These are phyloP conservation scores for Clinocottus analis DNA, from an alignment of 2,113 vertebrate species.

Conservation along the genomic window DNA sequence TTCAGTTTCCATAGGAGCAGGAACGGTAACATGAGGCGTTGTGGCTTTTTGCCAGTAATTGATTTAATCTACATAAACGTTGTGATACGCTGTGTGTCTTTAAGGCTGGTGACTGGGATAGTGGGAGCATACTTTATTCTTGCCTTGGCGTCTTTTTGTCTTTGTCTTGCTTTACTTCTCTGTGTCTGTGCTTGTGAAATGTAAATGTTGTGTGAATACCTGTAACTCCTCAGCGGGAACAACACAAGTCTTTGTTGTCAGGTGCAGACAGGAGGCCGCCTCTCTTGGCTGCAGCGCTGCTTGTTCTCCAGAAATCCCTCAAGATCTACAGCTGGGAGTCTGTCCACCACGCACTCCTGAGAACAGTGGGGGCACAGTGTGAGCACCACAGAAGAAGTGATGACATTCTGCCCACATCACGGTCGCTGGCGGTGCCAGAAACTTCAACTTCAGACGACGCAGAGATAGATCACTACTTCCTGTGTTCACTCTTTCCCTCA, in stretches of 20 bases:
- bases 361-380: constrained; percentile 70
- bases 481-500: constrained; percentile 45
- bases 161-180: constrained; percentile 6
- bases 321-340: constrained; percentile 60
- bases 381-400: constrained; percentile 52
- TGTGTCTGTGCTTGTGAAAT: constrained; percentile 11
- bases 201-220: constrained; percentile 22
- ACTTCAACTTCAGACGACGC: constrained; percentile 48
- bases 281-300: constrained; percentile 26
- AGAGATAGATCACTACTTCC: constrained; percentile 63
- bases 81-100: constrained; percentile 7
- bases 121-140: background rate
- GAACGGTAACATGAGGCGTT: constrained; percentile 27
- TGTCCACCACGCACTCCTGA: constrained; percentile 28
- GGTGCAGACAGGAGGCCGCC: constrained; percentile 48
- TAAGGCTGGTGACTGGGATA: constrained; percentile 20
- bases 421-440: constrained; percentile 53
- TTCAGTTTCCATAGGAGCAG: constrained; percentile 61
- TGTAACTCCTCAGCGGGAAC: constrained; percentile 30
- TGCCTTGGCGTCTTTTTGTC: background rate
- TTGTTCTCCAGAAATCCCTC: constrained; percentile 57
- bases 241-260: constrained; percentile 56
- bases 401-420: constrained; percentile 65
- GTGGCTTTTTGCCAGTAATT: constrained; percentile 23
- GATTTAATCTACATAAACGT: constrained; percentile 39